Evolutionary conservation across 2,888 invertebrate genomes (phyloP).

Genomic region (Taphrorychus bicolor): DNA sequence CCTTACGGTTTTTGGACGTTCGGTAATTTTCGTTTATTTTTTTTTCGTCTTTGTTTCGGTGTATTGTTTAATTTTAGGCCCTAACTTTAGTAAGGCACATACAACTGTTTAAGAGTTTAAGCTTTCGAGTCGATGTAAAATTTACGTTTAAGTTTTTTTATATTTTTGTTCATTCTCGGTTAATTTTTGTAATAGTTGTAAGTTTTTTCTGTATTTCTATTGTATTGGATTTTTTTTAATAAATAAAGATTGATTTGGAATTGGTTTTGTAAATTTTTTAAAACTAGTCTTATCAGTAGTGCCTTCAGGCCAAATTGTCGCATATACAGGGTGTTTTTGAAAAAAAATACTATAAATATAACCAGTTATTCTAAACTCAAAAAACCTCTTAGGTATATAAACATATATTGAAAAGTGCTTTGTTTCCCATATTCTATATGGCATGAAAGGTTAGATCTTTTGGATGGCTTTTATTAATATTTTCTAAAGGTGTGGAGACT

Average conservation of each 20-base stretch:
- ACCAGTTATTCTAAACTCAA: too few relatives aligned
- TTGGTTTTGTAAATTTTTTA: slow-evolving; percentile 5
- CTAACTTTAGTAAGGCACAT: slow-evolving; percentile 55
- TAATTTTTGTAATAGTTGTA: slow-evolving; percentile 35
- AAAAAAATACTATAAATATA: neutral
- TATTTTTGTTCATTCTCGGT: slow-evolving; percentile 13
- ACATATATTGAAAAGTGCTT: too few relatives aligned
- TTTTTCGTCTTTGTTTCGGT: slow-evolving; percentile 2
- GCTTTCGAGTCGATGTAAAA: slow-evolving; percentile 13
- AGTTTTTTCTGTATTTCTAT: slow-evolving; percentile 35
- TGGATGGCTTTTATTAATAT: too few relatives aligned
- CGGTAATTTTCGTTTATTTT: slow-evolving; percentile 11
- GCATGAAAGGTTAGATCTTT: too few relatives aligned
- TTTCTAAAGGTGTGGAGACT: too few relatives aligned
- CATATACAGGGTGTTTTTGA: too few relatives aligned
- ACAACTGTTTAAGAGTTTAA: slow-evolving; percentile 52
- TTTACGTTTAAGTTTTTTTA: slow-evolving; percentile 12
- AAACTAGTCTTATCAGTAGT: too few relatives aligned
- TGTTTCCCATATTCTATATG: too few relatives aligned
- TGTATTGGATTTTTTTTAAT: slow-evolving; percentile 37
- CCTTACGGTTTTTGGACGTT: slow-evolving; percentile 17
- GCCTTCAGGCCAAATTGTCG: too few relatives aligned
- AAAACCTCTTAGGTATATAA: too few relatives aligned
- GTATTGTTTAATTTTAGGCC: slow-evolving; percentile 30
- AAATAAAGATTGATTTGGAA: slow-evolving; percentile 42